Evolutionary conservation across 2,113 vertebrate species (phyloP), one percentile per base, ranked within the genome.

Genomic region (Oenanthe melanoleuca): DNA sequence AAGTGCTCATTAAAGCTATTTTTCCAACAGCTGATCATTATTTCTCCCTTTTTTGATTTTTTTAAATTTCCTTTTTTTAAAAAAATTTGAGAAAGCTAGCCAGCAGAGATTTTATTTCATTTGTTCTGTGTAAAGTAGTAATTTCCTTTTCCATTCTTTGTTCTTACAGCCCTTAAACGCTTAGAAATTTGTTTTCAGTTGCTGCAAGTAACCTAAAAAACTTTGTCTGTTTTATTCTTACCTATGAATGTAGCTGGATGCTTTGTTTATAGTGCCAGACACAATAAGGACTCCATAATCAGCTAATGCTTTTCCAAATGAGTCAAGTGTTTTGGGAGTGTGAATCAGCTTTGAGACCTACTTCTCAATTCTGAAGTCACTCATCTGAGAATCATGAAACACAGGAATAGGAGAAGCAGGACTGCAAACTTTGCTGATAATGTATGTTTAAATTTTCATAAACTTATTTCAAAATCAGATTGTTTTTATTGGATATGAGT

Each of bases 1-100:
- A 97, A 95, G 96, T 95, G 86, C 91, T 95, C 94, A 93, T 97
- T 97, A 97, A 88, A 95, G 95, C 95, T 80, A 88, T 94, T 97
- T 96, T 96, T 94, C 86, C 86, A 95, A 94, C 92, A 97, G 88
- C 94, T 96, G 95, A 93, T 96, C 26, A 80, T 96, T 97, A 96
- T 95, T 96, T 94, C 92, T 77, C 52, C 71, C 22, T 77, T 94
- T 95, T 93, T 59, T 25, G 3, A 45, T 63, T 82, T 75, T 82
- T 74, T 88, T 79, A 65, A 1, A 18, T 56, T 73, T 37, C 21
- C 2, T 56, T 82, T 93, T 84, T 50, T 38, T 12, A 20, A n/a
- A 64, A 49, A 11, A n/a, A 64, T 42, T 77, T 92, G 64, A 90
- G 94, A 92, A 80, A 78, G 55, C 91, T 88, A 92, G 91, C 91